These are phyloP conservation scores for Hofmannophila pseudospretella DNA, from an alignment of 2,888 invertebrate species.

Conservation along the genomic window DNA sequence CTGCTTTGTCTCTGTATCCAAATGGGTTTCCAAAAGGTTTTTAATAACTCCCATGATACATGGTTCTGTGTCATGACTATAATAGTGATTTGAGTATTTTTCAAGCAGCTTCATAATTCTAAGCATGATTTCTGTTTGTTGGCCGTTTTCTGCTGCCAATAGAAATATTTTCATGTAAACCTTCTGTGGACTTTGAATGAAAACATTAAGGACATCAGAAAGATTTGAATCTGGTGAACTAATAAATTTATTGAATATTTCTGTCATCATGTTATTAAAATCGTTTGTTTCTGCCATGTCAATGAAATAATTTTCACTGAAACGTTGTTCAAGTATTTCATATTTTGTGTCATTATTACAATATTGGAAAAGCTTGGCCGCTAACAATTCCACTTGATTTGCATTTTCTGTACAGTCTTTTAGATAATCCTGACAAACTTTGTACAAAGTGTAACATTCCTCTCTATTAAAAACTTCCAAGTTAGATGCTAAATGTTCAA, in stretches of 20 bases:
- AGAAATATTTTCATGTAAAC: constrained; percentile 49
- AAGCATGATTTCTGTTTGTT: constrained; percentile 52
- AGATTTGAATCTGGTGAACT: constrained; percentile 36
- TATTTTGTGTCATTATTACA: constrained; percentile 37
- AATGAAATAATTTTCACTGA: constrained; percentile 36
- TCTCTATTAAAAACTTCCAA: constrained; percentile 35
- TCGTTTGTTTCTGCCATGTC: constrained; percentile 33
- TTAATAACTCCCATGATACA: constrained; percentile 43
- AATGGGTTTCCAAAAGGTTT: constrained; percentile 28
- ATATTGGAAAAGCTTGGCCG: constrained; percentile 42
- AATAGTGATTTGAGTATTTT: constrained; percentile 49
- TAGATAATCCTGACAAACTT: constrained; percentile 28
- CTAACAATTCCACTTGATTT: constrained; percentile 28
- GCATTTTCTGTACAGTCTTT: constrained; percentile 26
- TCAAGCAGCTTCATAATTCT: constrained; percentile 44
- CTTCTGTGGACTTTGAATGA: constrained; percentile 54
- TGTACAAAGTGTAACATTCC: constrained; percentile 39
- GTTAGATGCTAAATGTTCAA: constrained; percentile 35
- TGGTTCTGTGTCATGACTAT: constrained; percentile 48
- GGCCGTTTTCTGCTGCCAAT: constrained; percentile 45
- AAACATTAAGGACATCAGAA: constrained; percentile 43
- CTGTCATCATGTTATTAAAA: constrained; percentile 37
- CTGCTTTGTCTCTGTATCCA: constrained; percentile 37
- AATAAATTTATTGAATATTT: constrained; percentile 60
- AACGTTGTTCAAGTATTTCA: constrained; percentile 43